Percentiles rank a stretch among this genome's conserved stretches.
Evolutionary conservation across 2,888 invertebrate genomes (phyloP).

Genomic region (Diplazon laetatorius): DNA sequence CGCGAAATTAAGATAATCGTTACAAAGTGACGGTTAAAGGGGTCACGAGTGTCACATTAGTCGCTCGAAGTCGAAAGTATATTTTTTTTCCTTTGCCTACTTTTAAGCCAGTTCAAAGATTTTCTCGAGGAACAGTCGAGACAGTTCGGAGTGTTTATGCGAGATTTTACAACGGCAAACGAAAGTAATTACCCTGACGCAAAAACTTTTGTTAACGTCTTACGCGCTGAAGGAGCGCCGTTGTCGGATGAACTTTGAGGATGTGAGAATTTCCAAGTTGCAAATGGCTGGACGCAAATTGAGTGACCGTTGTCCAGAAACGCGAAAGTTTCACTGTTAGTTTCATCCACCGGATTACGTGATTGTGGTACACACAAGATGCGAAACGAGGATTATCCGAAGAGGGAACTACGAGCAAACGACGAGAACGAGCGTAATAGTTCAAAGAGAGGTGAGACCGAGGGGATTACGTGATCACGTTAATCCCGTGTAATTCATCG

Average conservation of each 20-base stretch:
- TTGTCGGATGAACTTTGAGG: conserved; percentile 33
- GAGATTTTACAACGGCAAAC: conserved; percentile 12
- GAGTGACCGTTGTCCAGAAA: conserved; percentile 30
- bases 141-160: conserved; percentile 9
- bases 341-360: conserved; percentile 30
- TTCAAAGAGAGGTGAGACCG: conserved; percentile 33
- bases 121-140: not conserved
- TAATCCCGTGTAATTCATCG: conserved; percentile 24
- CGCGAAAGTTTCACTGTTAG: conserved; percentile 49
- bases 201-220: conserved; percentile 20
- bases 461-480: conserved; percentile 48
- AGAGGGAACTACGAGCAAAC: conserved; percentile 9
- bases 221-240: not conserved
- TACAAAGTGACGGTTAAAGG: conserved; percentile 37
- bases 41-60: conserved; percentile 30
- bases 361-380: conserved; percentile 23
- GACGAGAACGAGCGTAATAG: conserved; percentile 27
- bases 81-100: conserved; percentile 18
- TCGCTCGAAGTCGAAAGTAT: conserved; percentile 55
- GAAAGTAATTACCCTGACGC: conserved; percentile 41
- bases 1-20: conserved; percentile 38
- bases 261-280: conserved; percentile 2
- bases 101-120: not conserved
- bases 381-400: not conserved
- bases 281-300: conserved; percentile 26